phyloP scores from a whole-genome alignment of 1,140 invertebrate genomes.

The Elysia chlorotica region DNA sequence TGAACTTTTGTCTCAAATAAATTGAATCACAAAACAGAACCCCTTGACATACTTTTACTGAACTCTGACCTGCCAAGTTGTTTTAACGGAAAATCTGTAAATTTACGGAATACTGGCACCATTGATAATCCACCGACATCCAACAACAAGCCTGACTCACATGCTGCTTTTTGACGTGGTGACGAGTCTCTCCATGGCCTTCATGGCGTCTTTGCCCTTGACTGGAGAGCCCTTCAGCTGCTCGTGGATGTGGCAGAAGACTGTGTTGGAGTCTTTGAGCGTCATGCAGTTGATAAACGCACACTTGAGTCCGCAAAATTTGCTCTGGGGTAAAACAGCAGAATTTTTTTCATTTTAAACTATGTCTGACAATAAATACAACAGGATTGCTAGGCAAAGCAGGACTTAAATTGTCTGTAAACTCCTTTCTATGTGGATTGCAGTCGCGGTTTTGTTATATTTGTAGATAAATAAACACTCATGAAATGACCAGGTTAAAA shows the following conservation, averaged over 20 bases:
- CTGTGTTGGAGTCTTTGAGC: conserved; percentile 40
- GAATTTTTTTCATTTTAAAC: not conserved
- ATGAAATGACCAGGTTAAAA: too few relatives aligned
- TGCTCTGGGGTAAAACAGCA: conserved; percentile 27
- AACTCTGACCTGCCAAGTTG: too few relatives aligned
- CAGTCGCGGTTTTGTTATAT: not conserved
- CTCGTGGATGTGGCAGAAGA: conserved; percentile 43
- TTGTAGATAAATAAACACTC: not conserved
- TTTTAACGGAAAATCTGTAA: too few relatives aligned
- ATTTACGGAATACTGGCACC: too few relatives aligned
- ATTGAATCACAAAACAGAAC: too few relatives aligned
- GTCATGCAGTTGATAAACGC: conserved; percentile 55
- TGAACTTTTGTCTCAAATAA: too few relatives aligned
- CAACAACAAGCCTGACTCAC: too few relatives aligned
- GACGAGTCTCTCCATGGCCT: conserved; percentile 44
- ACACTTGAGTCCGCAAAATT: conserved; percentile 37
- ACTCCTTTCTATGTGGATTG: not conserved
- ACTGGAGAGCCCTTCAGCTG: conserved; percentile 41
- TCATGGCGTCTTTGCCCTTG: conserved; percentile 35
- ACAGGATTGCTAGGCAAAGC: not conserved
- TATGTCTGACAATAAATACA: not conserved
- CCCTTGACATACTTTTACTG: too few relatives aligned
- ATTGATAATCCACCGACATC: too few relatives aligned
- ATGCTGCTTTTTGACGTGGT: conserved; percentile 39
- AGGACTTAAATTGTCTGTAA: not conserved